Evolutionary conservation across 2,888 invertebrate species (phyloP).

Genomic region (Cerastis rubricosa): DNA sequence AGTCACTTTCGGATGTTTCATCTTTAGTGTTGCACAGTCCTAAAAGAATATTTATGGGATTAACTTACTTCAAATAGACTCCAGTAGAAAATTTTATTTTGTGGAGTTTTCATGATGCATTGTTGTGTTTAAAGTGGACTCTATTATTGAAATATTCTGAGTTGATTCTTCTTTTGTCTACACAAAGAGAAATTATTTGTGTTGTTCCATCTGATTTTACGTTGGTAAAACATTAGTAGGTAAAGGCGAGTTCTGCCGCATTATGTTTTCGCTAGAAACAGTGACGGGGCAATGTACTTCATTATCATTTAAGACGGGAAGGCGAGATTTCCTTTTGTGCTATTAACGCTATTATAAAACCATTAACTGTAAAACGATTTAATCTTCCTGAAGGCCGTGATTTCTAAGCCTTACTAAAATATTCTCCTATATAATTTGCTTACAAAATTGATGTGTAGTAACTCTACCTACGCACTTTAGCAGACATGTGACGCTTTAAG

Average conservation of each 20-base stretch:
- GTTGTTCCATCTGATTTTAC: background rate
- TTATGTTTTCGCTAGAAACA: constrained; percentile 23
- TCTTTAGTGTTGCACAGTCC: background rate
- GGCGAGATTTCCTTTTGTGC: constrained; percentile 36
- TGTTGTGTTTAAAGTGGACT: background rate
- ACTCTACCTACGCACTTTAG: background rate
- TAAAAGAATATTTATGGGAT: background rate
- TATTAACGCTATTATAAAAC: constrained; percentile 47
- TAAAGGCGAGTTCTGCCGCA: constrained; percentile 22
- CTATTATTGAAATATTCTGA: background rate
- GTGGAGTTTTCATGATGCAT: background rate
- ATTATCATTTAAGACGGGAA: constrained; percentile 35
- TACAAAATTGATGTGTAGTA: background rate
- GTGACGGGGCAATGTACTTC: constrained; percentile 35
- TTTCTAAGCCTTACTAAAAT: constrained; percentile 18
- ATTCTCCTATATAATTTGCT: constrained; percentile 1
- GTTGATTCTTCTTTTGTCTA: background rate
- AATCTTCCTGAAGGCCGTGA: constrained; percentile 8
- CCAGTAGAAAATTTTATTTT: background rate
- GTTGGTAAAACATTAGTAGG: constrained; percentile 2
- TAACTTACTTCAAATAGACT: background rate
- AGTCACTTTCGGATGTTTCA: background rate
- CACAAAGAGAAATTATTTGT: background rate
- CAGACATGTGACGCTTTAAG: background rate
- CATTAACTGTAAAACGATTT: constrained; percentile 44